Evolutionary conservation across 2,113 vertebrate species (phyloP).

Genomic region (Urocynchramus pylzowi): DNA sequence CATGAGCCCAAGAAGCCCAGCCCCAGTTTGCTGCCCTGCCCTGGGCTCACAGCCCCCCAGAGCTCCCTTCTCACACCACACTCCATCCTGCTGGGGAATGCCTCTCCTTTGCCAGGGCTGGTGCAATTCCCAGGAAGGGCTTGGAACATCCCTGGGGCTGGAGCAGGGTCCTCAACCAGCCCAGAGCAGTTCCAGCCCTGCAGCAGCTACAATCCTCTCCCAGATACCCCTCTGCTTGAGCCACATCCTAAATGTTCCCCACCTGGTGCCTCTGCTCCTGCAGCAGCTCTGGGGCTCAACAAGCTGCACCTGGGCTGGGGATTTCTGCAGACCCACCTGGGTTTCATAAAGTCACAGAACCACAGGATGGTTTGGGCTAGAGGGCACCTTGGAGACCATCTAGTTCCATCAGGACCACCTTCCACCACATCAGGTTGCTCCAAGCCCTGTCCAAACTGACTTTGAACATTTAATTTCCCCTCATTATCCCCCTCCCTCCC

Average conservation of each 20-base stretch:
- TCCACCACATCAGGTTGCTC: not conserved
- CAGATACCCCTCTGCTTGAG: not conserved
- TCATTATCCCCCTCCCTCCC: not conserved
- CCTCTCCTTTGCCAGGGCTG: not conserved
- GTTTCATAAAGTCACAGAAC: not conserved
- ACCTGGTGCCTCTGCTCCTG: not conserved
- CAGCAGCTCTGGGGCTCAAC: not conserved
- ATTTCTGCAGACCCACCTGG: not conserved
- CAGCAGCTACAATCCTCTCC: not conserved
- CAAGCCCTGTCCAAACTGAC: not conserved
- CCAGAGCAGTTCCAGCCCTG: not conserved
- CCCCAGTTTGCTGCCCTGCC: not conserved
- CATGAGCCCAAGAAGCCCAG: not conserved
- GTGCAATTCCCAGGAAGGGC: not conserved
- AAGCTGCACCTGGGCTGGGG: not conserved
- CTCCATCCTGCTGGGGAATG: not conserved
- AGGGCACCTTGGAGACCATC: not conserved
- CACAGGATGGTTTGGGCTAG: not conserved
- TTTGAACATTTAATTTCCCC: not conserved
- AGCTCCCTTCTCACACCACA: not conserved
- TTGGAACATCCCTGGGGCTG: accelerated
- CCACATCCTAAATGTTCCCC: accelerated
- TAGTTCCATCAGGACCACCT: not conserved
- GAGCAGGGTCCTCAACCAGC: not conserved
- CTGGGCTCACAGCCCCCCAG: no score